Percentiles rank a stretch among this genome's conserved stretches.
These are phyloP conservation scores for Littorina saxatilis DNA, from an alignment of 1,140 invertebrate genomes.

Conservation along the genomic window DNA sequence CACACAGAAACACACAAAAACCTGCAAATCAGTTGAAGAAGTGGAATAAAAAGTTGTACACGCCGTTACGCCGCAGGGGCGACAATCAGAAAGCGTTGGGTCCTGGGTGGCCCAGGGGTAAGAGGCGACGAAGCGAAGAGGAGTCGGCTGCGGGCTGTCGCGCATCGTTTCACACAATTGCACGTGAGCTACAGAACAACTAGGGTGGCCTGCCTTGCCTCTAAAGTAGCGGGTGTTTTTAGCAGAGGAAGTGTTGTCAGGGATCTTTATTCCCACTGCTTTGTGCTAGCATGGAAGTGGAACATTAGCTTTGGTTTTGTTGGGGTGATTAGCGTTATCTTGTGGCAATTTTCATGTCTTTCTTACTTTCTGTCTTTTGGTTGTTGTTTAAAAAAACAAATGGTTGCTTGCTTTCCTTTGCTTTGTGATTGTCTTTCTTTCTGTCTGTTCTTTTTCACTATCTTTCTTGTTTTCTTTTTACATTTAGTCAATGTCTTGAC, in stretches of 20 bases:
- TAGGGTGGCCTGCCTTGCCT: slow-evolving; percentile 15
- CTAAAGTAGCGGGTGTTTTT: too few species aligned
- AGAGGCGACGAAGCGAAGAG: background rate
- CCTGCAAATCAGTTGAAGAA: slow-evolving; percentile 27
- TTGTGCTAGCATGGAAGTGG: too few species aligned
- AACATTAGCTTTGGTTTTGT: too few species aligned
- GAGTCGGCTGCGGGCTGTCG: background rate
- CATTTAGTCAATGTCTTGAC: background rate
- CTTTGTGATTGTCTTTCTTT: slow-evolving; percentile 12
- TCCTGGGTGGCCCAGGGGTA: slow-evolving; percentile 15
- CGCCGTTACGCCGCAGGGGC: slow-evolving; percentile 2
- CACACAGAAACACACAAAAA: background rate
- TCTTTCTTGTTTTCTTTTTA: background rate
- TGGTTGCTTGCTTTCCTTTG: background rate
- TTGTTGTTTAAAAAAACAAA: background rate
- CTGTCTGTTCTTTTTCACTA: background rate
- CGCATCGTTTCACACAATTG: slow-evolving; percentile 31
- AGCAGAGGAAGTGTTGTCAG: too few species aligned
- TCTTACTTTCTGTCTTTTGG: too few species aligned
- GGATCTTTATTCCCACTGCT: too few species aligned
- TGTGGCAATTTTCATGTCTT: too few species aligned
- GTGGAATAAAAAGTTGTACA: slow-evolving; percentile 37
- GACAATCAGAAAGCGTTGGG: background rate
- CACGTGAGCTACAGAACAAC: slow-evolving; percentile 12
- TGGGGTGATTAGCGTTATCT: too few species aligned